These are phyloP conservation scores for Neocloeon triangulifer DNA, from an alignment of 1,140 invertebrate genomes.

Conservation along the genomic window DNA sequence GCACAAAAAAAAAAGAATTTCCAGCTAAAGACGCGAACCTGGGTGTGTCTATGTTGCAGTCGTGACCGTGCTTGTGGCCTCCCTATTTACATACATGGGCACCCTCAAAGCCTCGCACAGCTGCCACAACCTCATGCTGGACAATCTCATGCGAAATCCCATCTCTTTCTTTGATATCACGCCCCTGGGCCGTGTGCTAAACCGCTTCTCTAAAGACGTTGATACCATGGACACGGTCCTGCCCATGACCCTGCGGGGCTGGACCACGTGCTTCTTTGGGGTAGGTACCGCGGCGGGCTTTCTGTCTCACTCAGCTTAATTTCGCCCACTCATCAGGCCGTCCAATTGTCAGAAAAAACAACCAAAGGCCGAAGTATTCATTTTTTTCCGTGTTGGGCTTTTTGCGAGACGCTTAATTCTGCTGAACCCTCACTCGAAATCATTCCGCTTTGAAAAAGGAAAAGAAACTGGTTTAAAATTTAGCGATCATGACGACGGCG, in stretches of 20 bases:
- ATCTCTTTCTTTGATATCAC: conserved; percentile 54
- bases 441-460: too few relatives aligned
- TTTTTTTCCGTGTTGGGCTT: too few relatives aligned
- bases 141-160: conserved; percentile 35
- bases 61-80: conserved; percentile 38
- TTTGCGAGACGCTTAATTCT: too few relatives aligned
- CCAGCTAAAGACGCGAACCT: too few relatives aligned
- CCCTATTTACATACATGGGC: conserved; percentile 41
- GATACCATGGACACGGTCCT: conserved; percentile 34
- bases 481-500: too few relatives aligned
- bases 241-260: conserved; percentile 23
- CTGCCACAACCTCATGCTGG: conserved; percentile 40
- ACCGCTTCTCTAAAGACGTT: conserved; percentile 49
- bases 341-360: too few relatives aligned
- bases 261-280: conserved; percentile 24
- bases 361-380: too few relatives aligned
- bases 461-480: too few relatives aligned
- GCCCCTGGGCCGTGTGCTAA: conserved; percentile 45
- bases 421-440: too few relatives aligned
- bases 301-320: conserved; percentile 6
- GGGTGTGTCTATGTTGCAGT: conserved; percentile 27
- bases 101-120: conserved; percentile 37
- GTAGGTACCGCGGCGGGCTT: conserved; percentile 14
- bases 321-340: too few relatives aligned
- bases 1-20: too few relatives aligned